Percentiles rank a stretch among this genome's conserved stretches.
Evolutionary conservation across 1,140 invertebrate genomes (phyloP).

Genomic region (Araneus ventricosus): DNA sequence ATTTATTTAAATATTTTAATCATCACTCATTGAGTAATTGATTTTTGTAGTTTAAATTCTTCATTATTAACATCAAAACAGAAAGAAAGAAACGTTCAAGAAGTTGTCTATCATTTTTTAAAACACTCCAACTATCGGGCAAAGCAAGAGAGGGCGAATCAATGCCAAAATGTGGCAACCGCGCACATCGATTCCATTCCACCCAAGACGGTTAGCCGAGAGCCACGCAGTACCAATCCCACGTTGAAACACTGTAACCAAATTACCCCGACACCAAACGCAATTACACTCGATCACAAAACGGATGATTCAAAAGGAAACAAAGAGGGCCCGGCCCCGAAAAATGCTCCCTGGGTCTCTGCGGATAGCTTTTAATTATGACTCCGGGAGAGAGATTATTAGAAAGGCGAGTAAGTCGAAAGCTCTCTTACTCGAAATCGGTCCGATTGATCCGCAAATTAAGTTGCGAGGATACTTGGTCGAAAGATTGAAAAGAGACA

Average conservation of each 20-base stretch:
- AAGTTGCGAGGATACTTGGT: no score
- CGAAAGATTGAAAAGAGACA: no score
- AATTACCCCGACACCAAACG: slow-evolving; percentile 70
- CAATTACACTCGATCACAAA: slow-evolving; percentile 73
- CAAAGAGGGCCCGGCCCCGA: neutral
- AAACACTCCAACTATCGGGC: neutral
- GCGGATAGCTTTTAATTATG: neutral
- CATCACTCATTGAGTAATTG: no score
- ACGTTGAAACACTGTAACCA: slow-evolving; percentile 60
- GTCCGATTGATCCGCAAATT: no score
- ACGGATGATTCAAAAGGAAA: slow-evolving; percentile 69
- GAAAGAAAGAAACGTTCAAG: neutral
- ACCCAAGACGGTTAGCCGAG: slow-evolving; percentile 26
- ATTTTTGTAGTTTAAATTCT: no score
- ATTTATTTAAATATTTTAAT: no score
- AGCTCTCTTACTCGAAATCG: no score
- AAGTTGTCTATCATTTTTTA: neutral
- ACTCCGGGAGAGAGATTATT: neutral
- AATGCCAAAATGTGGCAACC: slow-evolving; percentile 20
- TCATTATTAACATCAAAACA: neutral
- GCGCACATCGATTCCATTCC: slow-evolving; percentile 34
- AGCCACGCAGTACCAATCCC: slow-evolving; percentile 61
- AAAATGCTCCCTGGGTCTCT: neutral
- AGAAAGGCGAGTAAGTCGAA: neutral
- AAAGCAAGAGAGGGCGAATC: no score